These are phyloP conservation scores for Rambutsinella grinnellia DNA, from an alignment of 2,888 invertebrate genomes.

Conservation along the genomic window DNA sequence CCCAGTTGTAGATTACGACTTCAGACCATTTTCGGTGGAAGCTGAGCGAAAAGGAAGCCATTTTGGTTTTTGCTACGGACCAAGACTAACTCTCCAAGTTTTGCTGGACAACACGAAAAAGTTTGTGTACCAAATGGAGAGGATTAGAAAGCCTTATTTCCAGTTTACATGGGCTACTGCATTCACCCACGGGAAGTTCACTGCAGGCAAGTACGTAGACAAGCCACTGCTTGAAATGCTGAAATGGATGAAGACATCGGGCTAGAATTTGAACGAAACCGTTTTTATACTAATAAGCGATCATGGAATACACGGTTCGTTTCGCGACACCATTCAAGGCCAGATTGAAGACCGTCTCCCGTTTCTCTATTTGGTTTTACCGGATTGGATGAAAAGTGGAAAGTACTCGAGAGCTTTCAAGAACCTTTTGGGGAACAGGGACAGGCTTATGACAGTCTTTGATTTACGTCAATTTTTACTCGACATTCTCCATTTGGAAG, in stretches of 20 bases:
- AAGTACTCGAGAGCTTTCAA: conserved; percentile 71
- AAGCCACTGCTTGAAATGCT: neutral
- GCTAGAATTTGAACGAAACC: conserved; percentile 3
- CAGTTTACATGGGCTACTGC: conserved; percentile 12
- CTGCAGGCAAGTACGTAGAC: neutral
- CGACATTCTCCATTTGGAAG: conserved; percentile 73
- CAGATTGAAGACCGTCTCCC: conserved; percentile 88
- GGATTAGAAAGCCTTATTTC: neutral
- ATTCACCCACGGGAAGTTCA: neutral
- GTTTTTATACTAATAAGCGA: no score
- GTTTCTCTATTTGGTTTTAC: conserved; percentile 80
- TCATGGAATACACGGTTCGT: conserved; percentile 58
- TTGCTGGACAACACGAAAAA: neutral
- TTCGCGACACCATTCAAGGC: conserved; percentile 82
- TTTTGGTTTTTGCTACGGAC: conserved; percentile 30
- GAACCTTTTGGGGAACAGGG: conserved; percentile 72
- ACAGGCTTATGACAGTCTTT: no score
- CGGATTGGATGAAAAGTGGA: conserved; percentile 73
- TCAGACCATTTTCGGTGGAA: neutral
- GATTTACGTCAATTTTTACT: conserved; percentile 85
- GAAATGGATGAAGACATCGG: neutral
- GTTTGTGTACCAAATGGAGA: conserved; percentile 1
- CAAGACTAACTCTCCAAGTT: neutral
- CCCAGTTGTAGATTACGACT: conserved; percentile 11
- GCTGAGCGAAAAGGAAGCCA: neutral